phyloP scores from a whole-genome alignment of 2,797 vertebrate genomes.

The Micrastur ruficollis region DNA sequence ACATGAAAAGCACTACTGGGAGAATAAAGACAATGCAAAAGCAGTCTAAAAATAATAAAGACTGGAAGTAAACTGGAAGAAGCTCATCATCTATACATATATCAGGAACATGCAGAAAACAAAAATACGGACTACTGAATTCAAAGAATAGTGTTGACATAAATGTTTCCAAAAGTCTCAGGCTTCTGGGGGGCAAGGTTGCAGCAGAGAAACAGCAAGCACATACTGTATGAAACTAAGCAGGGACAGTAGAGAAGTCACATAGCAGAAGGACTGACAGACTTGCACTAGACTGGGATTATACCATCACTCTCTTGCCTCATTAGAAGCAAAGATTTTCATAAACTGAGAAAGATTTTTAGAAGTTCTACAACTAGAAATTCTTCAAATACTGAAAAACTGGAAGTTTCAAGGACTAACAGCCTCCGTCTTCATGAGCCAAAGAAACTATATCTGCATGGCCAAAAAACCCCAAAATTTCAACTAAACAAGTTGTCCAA shows the following conservation, averaged over 20 bases:
- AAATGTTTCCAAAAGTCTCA: neutral
- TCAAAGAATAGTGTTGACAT: neutral
- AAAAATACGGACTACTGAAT: neutral
- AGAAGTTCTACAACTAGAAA: neutral
- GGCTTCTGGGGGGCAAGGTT: neutral
- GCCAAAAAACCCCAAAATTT: neutral
- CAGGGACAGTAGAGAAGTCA: neutral
- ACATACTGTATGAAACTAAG: neutral
- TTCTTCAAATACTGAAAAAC: neutral
- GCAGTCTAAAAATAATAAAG: neutral
- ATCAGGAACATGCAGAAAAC: neutral
- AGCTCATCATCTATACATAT: neutral
- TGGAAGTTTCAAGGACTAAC: neutral
- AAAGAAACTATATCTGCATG: neutral
- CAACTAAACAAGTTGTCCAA: neutral
- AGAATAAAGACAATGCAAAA: neutral
- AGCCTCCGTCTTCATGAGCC: rapidly evolving
- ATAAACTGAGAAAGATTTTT: neutral
- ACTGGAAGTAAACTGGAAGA: neutral
- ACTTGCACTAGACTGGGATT: neutral
- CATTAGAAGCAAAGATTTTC: neutral
- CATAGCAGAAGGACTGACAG: neutral
- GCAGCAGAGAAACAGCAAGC: neutral
- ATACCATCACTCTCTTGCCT: neutral
- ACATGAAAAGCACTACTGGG: neutral